Evolutionary conservation across 2,113 vertebrate genomes (phyloP).

Genomic region (Emydura subglobosa): DNA sequence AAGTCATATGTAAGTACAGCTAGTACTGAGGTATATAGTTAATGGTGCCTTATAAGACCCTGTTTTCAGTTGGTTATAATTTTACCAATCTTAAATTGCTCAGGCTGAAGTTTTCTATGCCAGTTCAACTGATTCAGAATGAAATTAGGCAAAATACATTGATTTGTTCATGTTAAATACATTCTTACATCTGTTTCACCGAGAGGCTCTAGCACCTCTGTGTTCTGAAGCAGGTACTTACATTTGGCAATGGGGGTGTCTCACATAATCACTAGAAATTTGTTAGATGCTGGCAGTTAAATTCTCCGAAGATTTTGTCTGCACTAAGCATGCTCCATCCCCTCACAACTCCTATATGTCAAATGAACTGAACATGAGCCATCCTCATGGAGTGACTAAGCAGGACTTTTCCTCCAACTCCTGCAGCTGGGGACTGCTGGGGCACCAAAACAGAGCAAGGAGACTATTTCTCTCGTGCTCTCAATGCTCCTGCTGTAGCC

Average conservation of each 20-base stretch:
- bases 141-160: not conserved
- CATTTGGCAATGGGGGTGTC: not conserved
- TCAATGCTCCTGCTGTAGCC: not conserved
- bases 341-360: not conserved
- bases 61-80: fast-evolving
- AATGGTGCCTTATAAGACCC: fast-evolving
- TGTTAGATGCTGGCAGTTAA: not conserved
- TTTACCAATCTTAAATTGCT: fast-evolving
- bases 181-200: not conserved
- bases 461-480: not conserved
- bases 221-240: not conserved
- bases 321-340: not conserved
- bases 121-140: not conserved
- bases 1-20: fast-evolving
- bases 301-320: not conserved
- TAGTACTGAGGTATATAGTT: fast-evolving
- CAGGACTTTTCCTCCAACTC: not conserved
- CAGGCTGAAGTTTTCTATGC: not conserved
- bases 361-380: not conserved
- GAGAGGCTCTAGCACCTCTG: not conserved
- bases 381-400: not conserved
- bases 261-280: not conserved
- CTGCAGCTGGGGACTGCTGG: not conserved
- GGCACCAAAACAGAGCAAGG: not conserved
- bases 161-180: not conserved